Percentiles rank a stretch among this genome's conserved stretches.
These are phyloP conservation scores for Julus scanicus DNA, from an alignment of 2,888 invertebrate genomes.

Conservation along the genomic window DNA sequence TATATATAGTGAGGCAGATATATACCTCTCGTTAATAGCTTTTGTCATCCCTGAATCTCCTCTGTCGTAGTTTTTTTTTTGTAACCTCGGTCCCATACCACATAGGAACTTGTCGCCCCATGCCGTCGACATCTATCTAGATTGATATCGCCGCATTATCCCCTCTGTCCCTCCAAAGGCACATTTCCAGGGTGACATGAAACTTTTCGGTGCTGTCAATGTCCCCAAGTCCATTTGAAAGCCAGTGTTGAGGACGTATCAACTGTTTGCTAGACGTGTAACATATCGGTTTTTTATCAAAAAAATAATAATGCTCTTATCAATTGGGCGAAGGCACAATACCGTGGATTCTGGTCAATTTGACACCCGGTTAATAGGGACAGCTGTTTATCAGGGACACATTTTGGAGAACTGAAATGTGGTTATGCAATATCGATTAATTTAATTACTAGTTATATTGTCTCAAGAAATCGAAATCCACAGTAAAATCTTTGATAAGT, in stretches of 20 bases:
- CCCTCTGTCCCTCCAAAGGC: neutral
- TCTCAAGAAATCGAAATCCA: too few species aligned
- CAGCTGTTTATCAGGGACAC: too few species aligned
- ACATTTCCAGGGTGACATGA: neutral
- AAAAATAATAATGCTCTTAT: too few species aligned
- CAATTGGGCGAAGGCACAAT: too few species aligned
- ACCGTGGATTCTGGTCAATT: too few species aligned
- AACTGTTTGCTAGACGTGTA: neutral
- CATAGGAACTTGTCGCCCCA: neutral
- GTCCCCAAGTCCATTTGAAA: conserved; percentile 7
- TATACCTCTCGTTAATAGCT: conserved; percentile 38
- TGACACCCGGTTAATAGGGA: too few species aligned
- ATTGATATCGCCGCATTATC: neutral
- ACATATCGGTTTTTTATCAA: too few species aligned
- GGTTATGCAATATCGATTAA: too few species aligned
- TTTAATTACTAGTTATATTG: too few species aligned
- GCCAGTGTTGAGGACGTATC: neutral
- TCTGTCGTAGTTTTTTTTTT: conserved; percentile 46
- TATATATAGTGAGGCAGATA: neutral
- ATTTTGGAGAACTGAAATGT: too few species aligned
- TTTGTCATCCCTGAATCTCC: conserved; percentile 29
- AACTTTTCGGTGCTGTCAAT: neutral
- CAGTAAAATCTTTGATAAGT: too few species aligned
- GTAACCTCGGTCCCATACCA: neutral
- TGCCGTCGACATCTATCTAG: conserved; percentile 17